Percentiles rank a stretch among this genome's conserved stretches.
Conservation (phyloP, 30 jellyfish, hydroid and myxozoan genomes). For the Cassiopea andromeda region DNA sequence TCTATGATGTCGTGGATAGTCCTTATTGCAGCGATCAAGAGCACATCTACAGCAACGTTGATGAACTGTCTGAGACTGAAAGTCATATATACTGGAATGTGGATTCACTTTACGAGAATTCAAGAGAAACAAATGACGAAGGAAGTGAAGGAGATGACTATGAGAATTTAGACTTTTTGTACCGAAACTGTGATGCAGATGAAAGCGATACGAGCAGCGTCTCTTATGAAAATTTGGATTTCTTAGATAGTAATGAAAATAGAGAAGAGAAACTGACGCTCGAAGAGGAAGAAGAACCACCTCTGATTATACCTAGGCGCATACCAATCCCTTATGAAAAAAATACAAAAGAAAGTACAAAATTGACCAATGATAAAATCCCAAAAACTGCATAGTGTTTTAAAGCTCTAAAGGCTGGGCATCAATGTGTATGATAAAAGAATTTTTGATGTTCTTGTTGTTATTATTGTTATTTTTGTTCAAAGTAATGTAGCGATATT, state of each 20-base stretch:
- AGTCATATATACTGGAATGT: constrained; percentile 60
- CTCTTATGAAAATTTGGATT: constrained; percentile 48
- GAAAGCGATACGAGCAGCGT: constrained; percentile 52
- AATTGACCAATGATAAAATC: neutral
- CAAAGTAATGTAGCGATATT: too few species aligned
- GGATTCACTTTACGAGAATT: constrained; percentile 1
- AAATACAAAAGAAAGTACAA: neutral
- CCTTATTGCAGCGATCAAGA: constrained; percentile 6
- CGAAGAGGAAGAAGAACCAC: neutral
- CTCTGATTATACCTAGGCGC: constrained; percentile 1
- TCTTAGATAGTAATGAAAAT: constrained; percentile 12
- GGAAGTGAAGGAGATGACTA: constrained; percentile 36
- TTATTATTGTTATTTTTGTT: too few species aligned
- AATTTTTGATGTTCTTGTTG: too few species aligned
- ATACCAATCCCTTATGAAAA: neutral
- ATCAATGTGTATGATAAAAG: too few species aligned
- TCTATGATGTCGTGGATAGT: constrained; percentile 27
- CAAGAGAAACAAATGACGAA: neutral
- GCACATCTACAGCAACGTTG: constrained; percentile 42
- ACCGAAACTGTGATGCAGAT: constrained; percentile 38
- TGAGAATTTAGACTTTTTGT: constrained; percentile 36
- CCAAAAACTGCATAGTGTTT: neutral
- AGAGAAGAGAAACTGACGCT: neutral
- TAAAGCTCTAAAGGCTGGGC: too few species aligned
- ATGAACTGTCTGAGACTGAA: constrained; percentile 25